Evolutionary conservation across 37 sponge, comb jelly and placozoan species (phyloP).

Genomic region (Eunapius fragilis): DNA sequence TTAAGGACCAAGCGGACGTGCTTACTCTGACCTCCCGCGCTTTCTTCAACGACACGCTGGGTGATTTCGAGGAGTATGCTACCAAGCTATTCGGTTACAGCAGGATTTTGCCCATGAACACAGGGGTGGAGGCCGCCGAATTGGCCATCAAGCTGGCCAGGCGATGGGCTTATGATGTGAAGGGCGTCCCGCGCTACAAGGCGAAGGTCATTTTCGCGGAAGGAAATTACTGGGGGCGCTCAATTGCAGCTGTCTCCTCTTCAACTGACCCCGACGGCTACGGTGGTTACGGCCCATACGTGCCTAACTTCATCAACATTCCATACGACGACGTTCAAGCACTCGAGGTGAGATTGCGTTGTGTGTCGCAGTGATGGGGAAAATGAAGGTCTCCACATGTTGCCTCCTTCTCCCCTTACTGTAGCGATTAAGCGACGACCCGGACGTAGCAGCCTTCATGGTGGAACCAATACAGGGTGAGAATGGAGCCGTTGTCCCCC

Average conservation of each 20-base stretch:
- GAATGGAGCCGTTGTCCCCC: conserved; percentile 92
- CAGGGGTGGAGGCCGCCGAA: conserved; percentile 93
- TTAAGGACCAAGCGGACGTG: conserved; percentile 68
- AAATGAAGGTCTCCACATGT: too few relatives aligned
- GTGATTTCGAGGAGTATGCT: conserved; percentile 86
- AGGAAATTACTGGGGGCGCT: conserved; percentile 93
- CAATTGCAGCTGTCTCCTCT: conserved; percentile 83
- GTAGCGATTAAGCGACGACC: conserved; percentile 73
- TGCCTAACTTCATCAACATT: conserved; percentile 78
- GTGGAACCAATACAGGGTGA: conserved; percentile 99
- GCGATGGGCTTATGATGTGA: conserved; percentile 95
- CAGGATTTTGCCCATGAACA: conserved; percentile 97
- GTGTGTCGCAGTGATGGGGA: too few relatives aligned
- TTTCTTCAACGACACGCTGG: conserved; percentile 93
- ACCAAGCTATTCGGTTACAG: conserved; percentile 93
- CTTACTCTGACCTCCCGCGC: conserved; percentile 91
- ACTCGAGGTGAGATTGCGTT: conserved; percentile 81
- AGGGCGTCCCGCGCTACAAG: conserved; percentile 87
- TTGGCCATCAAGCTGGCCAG: conserved; percentile 93
- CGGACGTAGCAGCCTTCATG: conserved; percentile 80
- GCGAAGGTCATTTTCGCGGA: conserved; percentile 86
- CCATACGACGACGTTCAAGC: conserved; percentile 82
- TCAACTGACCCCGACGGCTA: conserved; percentile 89
- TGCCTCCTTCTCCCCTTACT: background rate
- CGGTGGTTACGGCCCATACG: conserved; percentile 88